Evolutionary conservation across 2,113 vertebrate genomes (phyloP).

Genomic region (Talpa occidentalis): DNA sequence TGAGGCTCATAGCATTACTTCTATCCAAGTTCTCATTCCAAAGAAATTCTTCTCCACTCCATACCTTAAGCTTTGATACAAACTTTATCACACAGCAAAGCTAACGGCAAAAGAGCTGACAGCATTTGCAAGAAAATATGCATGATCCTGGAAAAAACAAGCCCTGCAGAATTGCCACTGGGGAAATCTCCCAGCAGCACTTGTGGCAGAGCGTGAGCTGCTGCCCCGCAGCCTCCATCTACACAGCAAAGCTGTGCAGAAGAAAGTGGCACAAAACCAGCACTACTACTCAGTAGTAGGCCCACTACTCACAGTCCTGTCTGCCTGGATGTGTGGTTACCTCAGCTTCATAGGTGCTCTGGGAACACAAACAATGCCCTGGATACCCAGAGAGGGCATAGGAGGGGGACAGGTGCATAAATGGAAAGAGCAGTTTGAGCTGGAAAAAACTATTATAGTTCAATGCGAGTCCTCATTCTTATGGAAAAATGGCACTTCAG

Average conservation of each 20-base stretch:
- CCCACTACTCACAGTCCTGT: background rate
- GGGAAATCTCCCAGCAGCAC: background rate
- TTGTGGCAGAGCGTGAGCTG: background rate
- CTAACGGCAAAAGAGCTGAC: background rate
- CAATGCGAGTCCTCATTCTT: background rate
- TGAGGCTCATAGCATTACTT: background rate
- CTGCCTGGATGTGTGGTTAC: background rate
- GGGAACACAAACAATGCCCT: background rate
- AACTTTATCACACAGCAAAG: constrained; percentile 16
- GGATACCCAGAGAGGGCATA: background rate
- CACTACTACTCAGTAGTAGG: no score
- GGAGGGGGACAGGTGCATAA: background rate
- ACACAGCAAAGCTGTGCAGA: no score
- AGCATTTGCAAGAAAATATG: background rate
- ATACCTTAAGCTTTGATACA: background rate
- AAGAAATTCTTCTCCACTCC: background rate
- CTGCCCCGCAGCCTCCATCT: background rate
- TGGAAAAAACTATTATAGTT: background rate
- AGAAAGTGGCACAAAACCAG: background rate
- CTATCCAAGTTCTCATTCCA: background rate
- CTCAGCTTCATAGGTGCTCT: background rate
- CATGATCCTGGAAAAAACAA: background rate
- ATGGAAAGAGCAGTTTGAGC: background rate
- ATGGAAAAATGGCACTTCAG: background rate
- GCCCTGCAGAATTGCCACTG: background rate